These are phyloP conservation scores for Falco biarmicus DNA, from an alignment of 2,797 vertebrate species.

Conservation along the genomic window DNA sequence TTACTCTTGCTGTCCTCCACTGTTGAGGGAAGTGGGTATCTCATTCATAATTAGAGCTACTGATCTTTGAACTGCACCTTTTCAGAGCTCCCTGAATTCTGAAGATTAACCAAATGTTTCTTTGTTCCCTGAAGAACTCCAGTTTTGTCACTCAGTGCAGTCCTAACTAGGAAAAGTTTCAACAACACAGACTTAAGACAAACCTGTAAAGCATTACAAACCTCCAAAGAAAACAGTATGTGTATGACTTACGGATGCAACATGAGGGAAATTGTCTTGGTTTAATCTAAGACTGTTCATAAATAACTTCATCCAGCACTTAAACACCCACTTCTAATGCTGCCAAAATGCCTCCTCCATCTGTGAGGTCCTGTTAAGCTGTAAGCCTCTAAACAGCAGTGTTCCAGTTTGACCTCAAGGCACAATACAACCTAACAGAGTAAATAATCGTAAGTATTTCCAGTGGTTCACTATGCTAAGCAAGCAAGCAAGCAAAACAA, in stretches of 20 bases:
- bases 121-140: background rate
- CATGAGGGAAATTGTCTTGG: background rate
- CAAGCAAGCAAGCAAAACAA: background rate
- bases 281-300: background rate
- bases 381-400: background rate
- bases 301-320: background rate
- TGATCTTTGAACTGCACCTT: conserved; percentile 10
- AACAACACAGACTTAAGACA: background rate
- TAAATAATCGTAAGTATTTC: background rate
- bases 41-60: conserved; percentile 10
- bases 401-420: background rate
- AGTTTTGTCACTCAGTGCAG: background rate
- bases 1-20: background rate
- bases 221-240: background rate
- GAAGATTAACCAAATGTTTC: background rate
- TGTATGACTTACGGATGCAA: background rate
- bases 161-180: background rate
- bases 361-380: background rate
- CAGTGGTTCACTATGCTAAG: background rate
- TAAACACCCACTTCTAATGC: background rate
- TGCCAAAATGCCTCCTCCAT: background rate
- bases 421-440: background rate
- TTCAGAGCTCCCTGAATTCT: background rate
- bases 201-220: background rate
- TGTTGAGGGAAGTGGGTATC: background rate